These are phyloP conservation scores for Labeo rohita DNA, from an alignment of 2,113 vertebrate genomes.

Conservation along the genomic window DNA sequence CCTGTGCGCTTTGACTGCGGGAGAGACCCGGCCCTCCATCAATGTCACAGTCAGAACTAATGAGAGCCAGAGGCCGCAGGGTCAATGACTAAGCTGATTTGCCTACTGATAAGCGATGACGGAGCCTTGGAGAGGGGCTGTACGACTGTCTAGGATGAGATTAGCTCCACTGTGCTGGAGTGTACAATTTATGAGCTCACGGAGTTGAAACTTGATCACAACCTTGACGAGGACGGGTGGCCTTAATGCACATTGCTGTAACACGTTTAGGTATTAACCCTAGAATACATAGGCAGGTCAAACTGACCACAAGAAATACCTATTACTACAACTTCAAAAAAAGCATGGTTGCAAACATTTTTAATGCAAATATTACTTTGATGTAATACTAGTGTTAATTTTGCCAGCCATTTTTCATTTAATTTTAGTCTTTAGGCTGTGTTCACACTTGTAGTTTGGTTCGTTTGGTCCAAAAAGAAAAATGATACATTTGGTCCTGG, in stretches of 20 bases:
- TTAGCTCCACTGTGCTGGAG: background rate
- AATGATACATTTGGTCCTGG: too few relatives aligned
- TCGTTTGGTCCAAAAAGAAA: too few relatives aligned
- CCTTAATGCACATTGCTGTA: background rate
- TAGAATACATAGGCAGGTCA: background rate
- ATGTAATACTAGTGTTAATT: too few relatives aligned
- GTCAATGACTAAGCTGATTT: conserved; percentile 79
- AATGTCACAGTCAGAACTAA: conserved; percentile 72
- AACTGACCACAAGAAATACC: background rate
- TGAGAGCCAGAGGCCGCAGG: conserved; percentile 67
- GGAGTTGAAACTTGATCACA: background rate
- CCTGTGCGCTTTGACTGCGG: conserved; percentile 62
- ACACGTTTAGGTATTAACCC: background rate
- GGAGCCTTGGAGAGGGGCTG: conserved; percentile 42
- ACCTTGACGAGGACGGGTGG: background rate
- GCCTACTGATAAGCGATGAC: conserved; percentile 74
- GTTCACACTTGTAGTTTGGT: too few relatives aligned
- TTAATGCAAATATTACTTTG: too few relatives aligned
- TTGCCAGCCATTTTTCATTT: too few relatives aligned
- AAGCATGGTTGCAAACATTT: too few relatives aligned
- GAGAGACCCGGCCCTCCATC: conserved; percentile 69
- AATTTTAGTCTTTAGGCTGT: too few relatives aligned
- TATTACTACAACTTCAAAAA: too few relatives aligned
- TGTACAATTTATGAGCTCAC: background rate
- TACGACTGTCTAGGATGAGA: conserved; percentile 25